Evolutionary conservation across 2,797 vertebrate species (phyloP).

Genomic region (Coracias cyanogaster): DNA sequence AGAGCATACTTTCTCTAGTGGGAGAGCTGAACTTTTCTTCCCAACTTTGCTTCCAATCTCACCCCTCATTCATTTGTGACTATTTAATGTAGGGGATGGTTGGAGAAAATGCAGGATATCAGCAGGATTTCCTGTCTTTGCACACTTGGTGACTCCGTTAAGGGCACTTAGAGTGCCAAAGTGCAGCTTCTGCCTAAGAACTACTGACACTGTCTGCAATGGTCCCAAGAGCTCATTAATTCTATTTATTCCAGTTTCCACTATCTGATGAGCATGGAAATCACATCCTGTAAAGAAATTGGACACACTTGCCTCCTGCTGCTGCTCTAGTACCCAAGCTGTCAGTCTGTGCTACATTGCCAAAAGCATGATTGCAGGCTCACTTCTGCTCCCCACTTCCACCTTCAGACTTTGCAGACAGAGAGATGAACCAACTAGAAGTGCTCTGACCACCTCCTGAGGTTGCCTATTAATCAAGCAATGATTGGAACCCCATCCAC

Average conservation of each 20-base stretch:
- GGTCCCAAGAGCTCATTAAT: conserved; percentile 23
- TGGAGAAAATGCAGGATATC: background rate
- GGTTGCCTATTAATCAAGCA: background rate
- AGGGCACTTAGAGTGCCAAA: background rate
- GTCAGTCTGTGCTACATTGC: background rate
- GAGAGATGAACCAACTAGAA: background rate
- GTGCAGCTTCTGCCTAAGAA: background rate
- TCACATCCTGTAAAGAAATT: conserved; percentile 42
- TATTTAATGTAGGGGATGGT: background rate
- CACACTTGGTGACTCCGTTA: background rate
- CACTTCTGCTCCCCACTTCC: background rate
- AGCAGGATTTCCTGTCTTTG: background rate
- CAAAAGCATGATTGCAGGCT: background rate
- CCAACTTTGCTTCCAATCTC: background rate
- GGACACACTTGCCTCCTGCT: conserved; percentile 1
- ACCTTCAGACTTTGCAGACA: background rate
- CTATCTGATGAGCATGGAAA: conserved; percentile 25
- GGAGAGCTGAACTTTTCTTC: background rate
- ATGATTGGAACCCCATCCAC: background rate
- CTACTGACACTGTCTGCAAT: background rate
- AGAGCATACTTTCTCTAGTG: background rate
- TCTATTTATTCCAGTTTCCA: conserved; percentile 30
- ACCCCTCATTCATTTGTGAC: background rate
- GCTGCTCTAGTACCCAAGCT: background rate
- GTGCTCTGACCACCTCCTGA: accelerated